phyloP scores from a whole-genome alignment of 2,113 vertebrate species.

The Barbus barbus region DNA sequence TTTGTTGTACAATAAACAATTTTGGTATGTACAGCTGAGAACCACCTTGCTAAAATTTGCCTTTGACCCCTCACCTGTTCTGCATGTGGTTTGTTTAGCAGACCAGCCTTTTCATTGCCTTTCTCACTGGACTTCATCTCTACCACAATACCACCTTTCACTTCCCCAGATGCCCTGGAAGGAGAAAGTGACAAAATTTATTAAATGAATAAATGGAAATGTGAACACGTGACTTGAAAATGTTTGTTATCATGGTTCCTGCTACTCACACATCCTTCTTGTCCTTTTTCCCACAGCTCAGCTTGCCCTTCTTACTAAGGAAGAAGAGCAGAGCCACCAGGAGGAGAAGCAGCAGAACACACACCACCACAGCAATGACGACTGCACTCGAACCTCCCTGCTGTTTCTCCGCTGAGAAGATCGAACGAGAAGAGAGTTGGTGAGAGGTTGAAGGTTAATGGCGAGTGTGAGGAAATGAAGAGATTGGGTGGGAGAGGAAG shows the following conservation, averaged over 20 bases:
- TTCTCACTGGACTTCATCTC: conserved; percentile 77
- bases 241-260: too few relatives aligned
- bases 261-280: conserved; percentile 84
- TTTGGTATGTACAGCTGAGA: too few relatives aligned
- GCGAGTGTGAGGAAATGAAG: neutral
- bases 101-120: conserved; percentile 74
- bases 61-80: conserved; percentile 69
- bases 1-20: too few relatives aligned
- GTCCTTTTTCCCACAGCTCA: conserved; percentile 75
- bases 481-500: neutral
- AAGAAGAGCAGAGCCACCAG: conserved; percentile 83
- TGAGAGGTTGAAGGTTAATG: neutral
- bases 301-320: conserved; percentile 81
- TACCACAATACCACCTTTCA: conserved; percentile 75
- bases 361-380: conserved; percentile 86
- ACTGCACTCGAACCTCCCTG: conserved; percentile 81
- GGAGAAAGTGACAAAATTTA: neutral
- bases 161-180: conserved; percentile 64
- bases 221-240: neutral
- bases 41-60: neutral
- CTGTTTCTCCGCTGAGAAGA: conserved; percentile 71
- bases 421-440: neutral
- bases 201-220: neutral
- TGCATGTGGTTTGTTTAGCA: conserved; percentile 68
- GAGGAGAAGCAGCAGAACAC: conserved; percentile 85